Base-by-base conservation (phyloP, 1,140 invertebrate species). In the Leptestheria dahalacensis region DNA sequence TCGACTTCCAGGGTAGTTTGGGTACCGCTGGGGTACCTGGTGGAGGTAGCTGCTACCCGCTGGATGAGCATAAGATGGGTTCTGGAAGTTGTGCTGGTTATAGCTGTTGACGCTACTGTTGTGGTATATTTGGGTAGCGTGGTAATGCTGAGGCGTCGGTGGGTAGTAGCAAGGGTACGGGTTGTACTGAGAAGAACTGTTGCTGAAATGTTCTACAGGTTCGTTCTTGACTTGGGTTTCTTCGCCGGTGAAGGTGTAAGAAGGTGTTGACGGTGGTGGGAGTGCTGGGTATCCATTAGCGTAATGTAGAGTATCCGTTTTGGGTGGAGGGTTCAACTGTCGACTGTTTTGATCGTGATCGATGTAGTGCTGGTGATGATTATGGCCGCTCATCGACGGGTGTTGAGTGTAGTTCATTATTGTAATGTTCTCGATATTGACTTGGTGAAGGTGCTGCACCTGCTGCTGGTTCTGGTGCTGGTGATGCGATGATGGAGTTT, bases 401-500 rank as follows among this genome's bases (percentile, higher is more conserved):
- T 41, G 33, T 15, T 41, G 33, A 41, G 6, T 41, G 33, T 41
- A 41, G 33, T 41, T 41, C 33, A 41, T 41, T 41, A 41, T 41
- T 6, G 33, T 41, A 15, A 41, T 41, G 33, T 41, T 41, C 33
- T 41, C 33, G 33, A 41, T 41, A 41, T 41, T 41, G 33, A 41
- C 33, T 41, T 41, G 33, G 15, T 41, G 33, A 15, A 41, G 6
- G 6, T 41, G 33, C 6, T 41, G 33, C 6, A n/a, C n/a, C n/a
- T 2, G 56, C 25, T 48, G 58, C 48, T 29, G 12, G 52, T 28
- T 12, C 1, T 46, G 41, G 53, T 21, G 48, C 24, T 21, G 6
- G 49, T 20, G 20, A 23, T 60, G 49, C 21, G 33, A 21, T 58
- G 56, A 46, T 9, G 49, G 50, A 52, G 60, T 68, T 54, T 74